Percentiles rank a stretch among this genome's conserved stretches.
These are phyloP conservation scores for Hirundichthys speculiger DNA, from an alignment of 2,113 vertebrate genomes.

Conservation along the genomic window DNA sequence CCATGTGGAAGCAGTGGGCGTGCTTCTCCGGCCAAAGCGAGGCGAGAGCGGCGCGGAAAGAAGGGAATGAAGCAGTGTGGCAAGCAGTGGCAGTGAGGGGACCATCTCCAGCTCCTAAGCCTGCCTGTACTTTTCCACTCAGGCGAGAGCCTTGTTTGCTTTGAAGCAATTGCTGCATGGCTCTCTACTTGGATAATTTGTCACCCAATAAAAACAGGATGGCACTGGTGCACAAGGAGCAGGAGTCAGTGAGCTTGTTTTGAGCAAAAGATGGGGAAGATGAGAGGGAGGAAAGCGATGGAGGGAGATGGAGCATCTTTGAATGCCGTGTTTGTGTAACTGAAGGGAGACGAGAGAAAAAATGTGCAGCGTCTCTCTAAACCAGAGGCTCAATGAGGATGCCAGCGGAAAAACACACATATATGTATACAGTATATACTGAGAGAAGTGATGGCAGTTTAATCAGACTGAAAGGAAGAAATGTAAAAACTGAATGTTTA, in stretches of 20 bases:
- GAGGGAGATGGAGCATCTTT: conserved; percentile 3
- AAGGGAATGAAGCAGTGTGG: conserved; percentile 26
- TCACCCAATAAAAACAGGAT: conserved; percentile 61
- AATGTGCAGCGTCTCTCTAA: neutral
- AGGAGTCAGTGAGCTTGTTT: conserved; percentile 58
- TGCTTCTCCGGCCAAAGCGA: conserved; percentile 43
- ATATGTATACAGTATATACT: neutral
- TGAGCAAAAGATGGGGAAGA: conserved; percentile 20
- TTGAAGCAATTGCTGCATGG: conserved; percentile 46
- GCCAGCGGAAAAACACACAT: neutral
- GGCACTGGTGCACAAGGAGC: conserved; percentile 47
- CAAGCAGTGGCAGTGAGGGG: conserved; percentile 30
- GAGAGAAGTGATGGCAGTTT: neutral
- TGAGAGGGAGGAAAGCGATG: conserved; percentile 13
- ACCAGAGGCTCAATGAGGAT: neutral
- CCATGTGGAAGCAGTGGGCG: conserved; percentile 62
- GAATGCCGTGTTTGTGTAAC: conserved; percentile 37
- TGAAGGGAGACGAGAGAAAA: conserved; percentile 4
- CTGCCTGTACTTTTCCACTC: conserved; percentile 60
- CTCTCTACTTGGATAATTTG: conserved; percentile 63
- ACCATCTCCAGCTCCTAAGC: conserved; percentile 43
- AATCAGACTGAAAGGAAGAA: neutral
- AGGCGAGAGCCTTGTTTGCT: conserved; percentile 59
- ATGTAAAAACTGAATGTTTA: conserved; percentile 8
- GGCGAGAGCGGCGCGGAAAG: conserved; percentile 30